Evolutionary conservation across 2,888 invertebrate genomes (phyloP).

Genomic region (Amiota communis): DNA sequence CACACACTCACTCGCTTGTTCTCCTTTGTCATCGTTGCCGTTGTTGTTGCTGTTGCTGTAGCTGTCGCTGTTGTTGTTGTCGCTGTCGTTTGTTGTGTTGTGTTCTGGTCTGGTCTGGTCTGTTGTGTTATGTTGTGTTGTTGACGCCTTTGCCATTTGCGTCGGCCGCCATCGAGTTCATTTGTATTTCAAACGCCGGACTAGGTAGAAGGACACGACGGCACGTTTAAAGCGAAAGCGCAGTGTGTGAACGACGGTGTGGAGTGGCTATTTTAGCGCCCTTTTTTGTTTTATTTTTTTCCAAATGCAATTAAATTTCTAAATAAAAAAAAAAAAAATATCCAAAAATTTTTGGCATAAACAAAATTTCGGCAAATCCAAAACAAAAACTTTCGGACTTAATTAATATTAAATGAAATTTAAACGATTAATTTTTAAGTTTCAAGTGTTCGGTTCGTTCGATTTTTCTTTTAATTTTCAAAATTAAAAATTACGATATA

Average conservation of each 20-base stretch:
- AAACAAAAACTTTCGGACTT: constrained; percentile 54
- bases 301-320: constrained; percentile 43
- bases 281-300: constrained; percentile 68
- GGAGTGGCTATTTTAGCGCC: constrained; percentile 70
- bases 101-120: too few relatives aligned
- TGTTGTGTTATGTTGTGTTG: background rate
- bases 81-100: background rate
- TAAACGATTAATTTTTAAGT: constrained; percentile 26
- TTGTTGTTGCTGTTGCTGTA: background rate
- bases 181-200: constrained; percentile 71
- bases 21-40: background rate
- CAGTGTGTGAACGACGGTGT: constrained; percentile 50
- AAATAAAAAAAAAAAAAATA: constrained; percentile 42
- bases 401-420: constrained; percentile 30
- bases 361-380: constrained; percentile 46
- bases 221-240: constrained; percentile 60
- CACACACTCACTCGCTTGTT: background rate
- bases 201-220: constrained; percentile 68
- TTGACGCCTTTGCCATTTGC: constrained; percentile 43
- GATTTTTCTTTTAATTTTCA: too few relatives aligned
- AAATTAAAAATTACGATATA: too few relatives aligned
- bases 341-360: constrained; percentile 38
- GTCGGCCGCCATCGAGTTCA: constrained; percentile 54
- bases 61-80: background rate
- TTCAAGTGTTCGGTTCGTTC: too few relatives aligned